Conservation (phyloP, 2,888 invertebrate genomes). For the Sminthurides aquaticus region DNA sequence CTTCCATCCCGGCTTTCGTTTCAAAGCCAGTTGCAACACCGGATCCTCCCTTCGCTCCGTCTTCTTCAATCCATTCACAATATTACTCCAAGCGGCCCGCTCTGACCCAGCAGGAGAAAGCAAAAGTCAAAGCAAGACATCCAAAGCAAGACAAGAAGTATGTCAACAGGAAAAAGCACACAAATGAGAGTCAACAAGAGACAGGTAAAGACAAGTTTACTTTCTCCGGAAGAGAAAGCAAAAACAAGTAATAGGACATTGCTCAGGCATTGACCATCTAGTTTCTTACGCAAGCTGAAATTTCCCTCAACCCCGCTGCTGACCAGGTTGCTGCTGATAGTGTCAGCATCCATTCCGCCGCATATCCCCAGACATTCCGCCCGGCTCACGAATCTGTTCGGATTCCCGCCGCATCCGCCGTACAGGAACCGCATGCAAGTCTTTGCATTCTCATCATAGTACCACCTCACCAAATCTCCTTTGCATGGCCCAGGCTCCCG, state of each 20-base stretch:
- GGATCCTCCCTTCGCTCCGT: no score
- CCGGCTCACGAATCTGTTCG: constrained; percentile 48
- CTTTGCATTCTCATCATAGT: constrained; percentile 49
- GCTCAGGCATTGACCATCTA: no score
- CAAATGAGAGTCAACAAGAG: no score
- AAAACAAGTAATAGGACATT: no score
- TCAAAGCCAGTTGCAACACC: no score
- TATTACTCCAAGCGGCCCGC: no score
- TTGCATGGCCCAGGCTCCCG: constrained; percentile 18
- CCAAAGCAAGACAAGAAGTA: background rate
- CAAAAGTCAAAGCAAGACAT: background rate
- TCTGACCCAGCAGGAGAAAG: no score
- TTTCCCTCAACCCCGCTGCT: background rate
- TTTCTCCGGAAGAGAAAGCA: no score
- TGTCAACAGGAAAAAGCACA: background rate
- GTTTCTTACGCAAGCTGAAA: background rate
- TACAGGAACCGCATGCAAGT: constrained; percentile 49
- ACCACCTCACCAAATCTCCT: constrained; percentile 50
- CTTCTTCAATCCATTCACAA: no score
- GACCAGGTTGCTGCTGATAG: background rate
- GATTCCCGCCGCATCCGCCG: constrained; percentile 51
- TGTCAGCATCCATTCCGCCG: background rate
- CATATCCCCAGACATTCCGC: constrained; percentile 45
- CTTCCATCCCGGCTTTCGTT: no score
- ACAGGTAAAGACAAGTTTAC: no score